A percentile compares a stretch with the other conserved stretches of the same genome.
Conservation (phyloP, 92 coral and sea anemone genomes). For the Ricordea florida region DNA sequence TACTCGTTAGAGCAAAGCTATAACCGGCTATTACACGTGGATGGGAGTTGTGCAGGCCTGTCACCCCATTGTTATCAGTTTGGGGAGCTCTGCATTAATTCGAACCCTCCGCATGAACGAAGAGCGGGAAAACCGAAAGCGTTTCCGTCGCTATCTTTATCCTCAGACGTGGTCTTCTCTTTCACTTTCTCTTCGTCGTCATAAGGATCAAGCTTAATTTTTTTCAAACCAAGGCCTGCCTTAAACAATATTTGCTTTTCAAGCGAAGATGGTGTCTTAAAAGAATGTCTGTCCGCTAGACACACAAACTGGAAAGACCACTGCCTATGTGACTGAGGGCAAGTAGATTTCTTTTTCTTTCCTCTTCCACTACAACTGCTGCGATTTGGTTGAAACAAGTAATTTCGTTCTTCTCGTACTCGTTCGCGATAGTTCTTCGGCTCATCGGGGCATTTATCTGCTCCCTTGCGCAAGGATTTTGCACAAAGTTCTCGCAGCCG, state of each 20-base stretch:
- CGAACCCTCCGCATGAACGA: conserved; percentile 56
- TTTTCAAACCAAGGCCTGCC: conserved; percentile 67
- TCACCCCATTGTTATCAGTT: too few species aligned
- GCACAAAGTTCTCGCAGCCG: conserved; percentile 39
- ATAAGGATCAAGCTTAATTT: conserved; percentile 57
- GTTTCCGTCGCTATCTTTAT: conserved; percentile 17
- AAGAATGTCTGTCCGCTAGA: conserved; percentile 22
- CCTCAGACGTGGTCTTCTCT: conserved; percentile 50
- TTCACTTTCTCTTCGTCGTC: conserved; percentile 62
- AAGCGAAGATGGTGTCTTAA: conserved; percentile 33
- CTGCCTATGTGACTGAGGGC: not conserved
- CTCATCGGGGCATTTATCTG: not conserved
- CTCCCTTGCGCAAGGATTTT: conserved; percentile 4
- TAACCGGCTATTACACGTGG: too few species aligned
- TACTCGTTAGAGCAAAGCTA: too few species aligned
- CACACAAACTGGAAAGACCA: conserved; percentile 63
- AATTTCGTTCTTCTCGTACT: conserved; percentile 13
- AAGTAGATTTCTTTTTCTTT: not conserved
- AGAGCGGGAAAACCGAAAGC: conserved; percentile 59
- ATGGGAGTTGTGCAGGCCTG: too few species aligned
- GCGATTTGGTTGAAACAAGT: conserved; percentile 12
- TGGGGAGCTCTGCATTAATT: conserved; percentile 46
- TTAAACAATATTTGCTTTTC: conserved; percentile 60
- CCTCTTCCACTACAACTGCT: conserved; percentile 3
- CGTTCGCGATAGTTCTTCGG: conserved; percentile 8